A percentile compares a stretch with the other conserved stretches of the same genome.
Evolutionary conservation across 2,113 vertebrate genomes (phyloP).

Genomic region (Proterorhinus semilunaris): DNA sequence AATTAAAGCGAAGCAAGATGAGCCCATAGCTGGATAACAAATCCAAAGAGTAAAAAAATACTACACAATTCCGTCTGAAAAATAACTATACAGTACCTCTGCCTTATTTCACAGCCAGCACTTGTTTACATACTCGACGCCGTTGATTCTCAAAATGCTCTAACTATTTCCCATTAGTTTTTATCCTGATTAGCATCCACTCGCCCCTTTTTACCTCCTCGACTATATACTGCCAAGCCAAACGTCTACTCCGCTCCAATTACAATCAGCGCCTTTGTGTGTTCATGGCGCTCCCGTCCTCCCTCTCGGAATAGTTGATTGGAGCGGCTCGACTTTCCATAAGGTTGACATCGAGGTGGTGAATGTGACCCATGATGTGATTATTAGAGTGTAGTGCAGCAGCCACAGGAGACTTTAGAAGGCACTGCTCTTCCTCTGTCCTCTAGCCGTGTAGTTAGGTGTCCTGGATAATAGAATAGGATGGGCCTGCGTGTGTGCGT

Average conservation of each 20-base stretch:
- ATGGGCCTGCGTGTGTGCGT: not conserved
- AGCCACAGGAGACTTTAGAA: slow-evolving; percentile 1
- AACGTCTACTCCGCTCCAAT: not conserved
- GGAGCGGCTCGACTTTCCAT: slow-evolving; percentile 1
- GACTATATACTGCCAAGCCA: not conserved
- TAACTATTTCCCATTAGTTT: too few relatives aligned
- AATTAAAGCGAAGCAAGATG: too few relatives aligned
- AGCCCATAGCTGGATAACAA: too few relatives aligned
- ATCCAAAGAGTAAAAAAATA: too few relatives aligned
- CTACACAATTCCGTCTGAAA: too few relatives aligned
- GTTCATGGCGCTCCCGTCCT: not conserved
- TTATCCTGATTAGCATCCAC: not conserved
- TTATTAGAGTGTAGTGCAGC: not conserved
- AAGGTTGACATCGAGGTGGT: not conserved
- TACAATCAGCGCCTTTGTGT: not conserved
- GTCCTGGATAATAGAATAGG: slow-evolving; percentile 1
- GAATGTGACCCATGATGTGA: not conserved
- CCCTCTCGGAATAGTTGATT: not conserved
- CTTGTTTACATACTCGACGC: too few relatives aligned
- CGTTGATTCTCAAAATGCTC: too few relatives aligned
- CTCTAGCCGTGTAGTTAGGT: not conserved
- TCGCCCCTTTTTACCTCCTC: not conserved
- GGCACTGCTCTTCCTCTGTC: not conserved
- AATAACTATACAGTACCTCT: too few relatives aligned
- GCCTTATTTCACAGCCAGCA: too few relatives aligned